Evolutionary conservation across 1,140 invertebrate species (phyloP), one percentile per base, ranked within the genome.

Genomic region (Drosophila parabipectinata): DNA sequence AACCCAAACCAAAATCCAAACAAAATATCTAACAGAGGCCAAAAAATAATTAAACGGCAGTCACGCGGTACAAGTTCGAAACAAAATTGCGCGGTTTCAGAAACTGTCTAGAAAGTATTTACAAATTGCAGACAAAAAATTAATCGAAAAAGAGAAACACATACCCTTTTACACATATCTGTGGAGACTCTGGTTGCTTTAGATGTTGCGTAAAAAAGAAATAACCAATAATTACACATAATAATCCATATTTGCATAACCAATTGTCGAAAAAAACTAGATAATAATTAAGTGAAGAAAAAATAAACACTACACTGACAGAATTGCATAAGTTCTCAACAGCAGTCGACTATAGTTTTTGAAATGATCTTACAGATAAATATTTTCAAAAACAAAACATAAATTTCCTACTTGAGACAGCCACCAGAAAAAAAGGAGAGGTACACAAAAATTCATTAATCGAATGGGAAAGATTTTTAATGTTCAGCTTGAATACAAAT

Each of bases 101-200:
- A 32, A 41, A 41, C 41, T 44, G 41, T 37, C n/a, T 6, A 18
- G 14, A 44, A 44, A 44, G 41, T 44, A 44, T 44, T 44, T 44
- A 44, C 41, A 44, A 44, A 14, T 8, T 4, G 12, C 14, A 41
- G 14, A 41, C 14, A 41, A 41, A 41, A 41, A 21, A 7, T 41
- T 14, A 41, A n/a, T 10, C 3, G 2, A 41, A 41, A 39, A 41
- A 14, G n/a, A 41, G n/a, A 14, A 14, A 41, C 12, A 41, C 14
- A 41, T 14, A 14, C 39, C 3, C 4, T n/a, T 41, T 41, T 12
- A 44, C 41, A 18, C n/a, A 44, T 44, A 44, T 44, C 34, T 37
- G 34, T 37, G 34, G 12, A 37, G 10, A 4, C 34, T 37, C 34
- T 12, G 10, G 10, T 37, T 37, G 34, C 34, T 37, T 37, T 37